Percentiles rank a stretch among this genome's conserved stretches.
Conservation (phyloP, 2,797 vertebrate genomes). For the Darevskia mixta region DNA sequence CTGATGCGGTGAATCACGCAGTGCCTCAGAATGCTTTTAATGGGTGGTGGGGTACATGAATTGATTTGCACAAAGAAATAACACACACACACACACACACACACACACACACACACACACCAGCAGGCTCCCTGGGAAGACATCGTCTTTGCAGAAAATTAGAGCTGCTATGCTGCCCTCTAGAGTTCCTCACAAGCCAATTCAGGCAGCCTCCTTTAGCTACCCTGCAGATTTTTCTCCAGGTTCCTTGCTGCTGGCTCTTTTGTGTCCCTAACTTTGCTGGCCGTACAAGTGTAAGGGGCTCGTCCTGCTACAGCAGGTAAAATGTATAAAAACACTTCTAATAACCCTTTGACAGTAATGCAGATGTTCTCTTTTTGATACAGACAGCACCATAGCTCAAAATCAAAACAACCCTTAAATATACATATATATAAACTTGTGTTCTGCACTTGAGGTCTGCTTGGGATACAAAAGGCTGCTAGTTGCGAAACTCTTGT, state of each 20-base stretch:
- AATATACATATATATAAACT: neutral
- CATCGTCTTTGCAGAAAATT: neutral
- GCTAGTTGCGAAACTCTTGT: neutral
- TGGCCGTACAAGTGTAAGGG: neutral
- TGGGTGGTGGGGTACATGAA: neutral
- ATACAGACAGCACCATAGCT: too few species aligned
- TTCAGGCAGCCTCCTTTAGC: neutral
- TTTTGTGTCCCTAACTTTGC: neutral
- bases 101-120: neutral
- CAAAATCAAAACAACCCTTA: neutral
- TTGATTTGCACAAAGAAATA: slow-evolving; percentile 18
- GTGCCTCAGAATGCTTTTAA: slow-evolving; percentile 33
- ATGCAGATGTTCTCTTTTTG: neutral
- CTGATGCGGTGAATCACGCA: slow-evolving; percentile 22
- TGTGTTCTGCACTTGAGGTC: neutral
- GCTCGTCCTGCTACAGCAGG: neutral
- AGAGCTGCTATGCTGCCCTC: slow-evolving; percentile 40
- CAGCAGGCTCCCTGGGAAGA: neutral
- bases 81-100: neutral
- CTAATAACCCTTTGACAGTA: neutral
- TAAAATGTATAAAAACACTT: neutral
- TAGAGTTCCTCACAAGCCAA: neutral
- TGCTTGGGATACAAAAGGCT: neutral
- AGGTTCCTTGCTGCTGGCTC: neutral
- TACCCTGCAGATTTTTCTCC: neutral